Evolutionary conservation across 2,797 vertebrate species (phyloP).

Genomic region (Danio choprae): DNA sequence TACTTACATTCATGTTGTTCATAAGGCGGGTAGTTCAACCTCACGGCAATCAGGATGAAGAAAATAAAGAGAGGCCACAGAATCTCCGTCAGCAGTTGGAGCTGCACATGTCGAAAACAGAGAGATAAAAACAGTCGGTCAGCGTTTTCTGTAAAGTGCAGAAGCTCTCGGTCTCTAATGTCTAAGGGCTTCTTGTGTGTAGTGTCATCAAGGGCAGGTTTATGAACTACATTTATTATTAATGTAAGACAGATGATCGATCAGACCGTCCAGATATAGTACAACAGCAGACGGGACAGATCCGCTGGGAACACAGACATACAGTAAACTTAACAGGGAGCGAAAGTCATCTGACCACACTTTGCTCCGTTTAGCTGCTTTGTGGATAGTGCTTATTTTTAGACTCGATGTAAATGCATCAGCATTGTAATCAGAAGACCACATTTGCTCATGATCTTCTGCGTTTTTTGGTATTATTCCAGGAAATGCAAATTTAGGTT

Average conservation of each 20-base stretch:
- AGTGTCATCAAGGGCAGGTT: slow-evolving; percentile 33
- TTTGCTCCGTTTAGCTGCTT: background rate
- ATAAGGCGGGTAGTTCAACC: slow-evolving; percentile 92
- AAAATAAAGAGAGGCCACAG: slow-evolving; percentile 97
- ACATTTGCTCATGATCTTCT: no score
- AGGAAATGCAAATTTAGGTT: no score
- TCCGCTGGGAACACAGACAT: background rate
- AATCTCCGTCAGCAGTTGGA: slow-evolving; percentile 92
- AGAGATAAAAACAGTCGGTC: slow-evolving; percentile 47
- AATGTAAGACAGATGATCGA: slow-evolving; percentile 44
- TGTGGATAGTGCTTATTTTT: background rate
- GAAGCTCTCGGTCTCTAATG: slow-evolving; percentile 20
- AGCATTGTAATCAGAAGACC: background rate
- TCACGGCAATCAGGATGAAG: slow-evolving; percentile 94
- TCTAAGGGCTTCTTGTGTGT: slow-evolving; percentile 20
- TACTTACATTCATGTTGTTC: slow-evolving; percentile 99
- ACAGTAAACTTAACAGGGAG: background rate
- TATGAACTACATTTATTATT: slow-evolving; percentile 57
- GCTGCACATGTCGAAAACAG: slow-evolving; percentile 74
- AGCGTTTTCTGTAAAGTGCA: slow-evolving; percentile 48
- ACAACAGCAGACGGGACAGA: background rate
- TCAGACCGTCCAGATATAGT: slow-evolving; percentile 47
- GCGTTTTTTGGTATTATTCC: no score
- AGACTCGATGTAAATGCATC: background rate
- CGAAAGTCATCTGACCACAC: background rate